Conservation (phyloP, 2,797 vertebrate genomes). For the Geotria australis region DNA sequence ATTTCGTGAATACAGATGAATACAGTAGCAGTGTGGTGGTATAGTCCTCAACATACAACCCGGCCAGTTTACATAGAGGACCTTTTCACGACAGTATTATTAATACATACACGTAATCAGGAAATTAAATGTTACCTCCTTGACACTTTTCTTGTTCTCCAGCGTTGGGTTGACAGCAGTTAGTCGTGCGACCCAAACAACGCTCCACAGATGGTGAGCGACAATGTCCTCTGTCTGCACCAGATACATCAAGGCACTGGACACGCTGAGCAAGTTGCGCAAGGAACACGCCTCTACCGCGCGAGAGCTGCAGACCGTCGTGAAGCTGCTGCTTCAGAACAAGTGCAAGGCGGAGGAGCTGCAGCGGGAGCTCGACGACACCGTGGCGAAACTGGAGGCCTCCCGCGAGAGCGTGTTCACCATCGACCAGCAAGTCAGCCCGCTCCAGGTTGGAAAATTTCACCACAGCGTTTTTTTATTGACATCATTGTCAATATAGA, state of each 20-base stretch:
- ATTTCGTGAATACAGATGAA: too few species aligned
- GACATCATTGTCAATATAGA: neutral
- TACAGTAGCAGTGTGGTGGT: too few species aligned
- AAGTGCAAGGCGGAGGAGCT: constrained; percentile 80
- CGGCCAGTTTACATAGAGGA: too few species aligned
- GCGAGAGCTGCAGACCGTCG: constrained; percentile 42
- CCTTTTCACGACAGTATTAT: too few species aligned
- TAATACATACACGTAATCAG: too few species aligned
- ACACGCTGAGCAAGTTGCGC: constrained; percentile 50
- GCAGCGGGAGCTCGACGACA: constrained; percentile 23
- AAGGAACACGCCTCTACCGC: constrained; percentile 29
- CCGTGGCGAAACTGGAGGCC: constrained; percentile 41
- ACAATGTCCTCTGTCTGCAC: neutral
- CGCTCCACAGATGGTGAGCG: too few species aligned
- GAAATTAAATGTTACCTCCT: too few species aligned
- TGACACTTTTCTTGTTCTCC: too few species aligned
- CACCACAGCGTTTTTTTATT: neutral
- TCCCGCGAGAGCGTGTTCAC: constrained; percentile 47
- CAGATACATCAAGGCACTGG: constrained; percentile 89
- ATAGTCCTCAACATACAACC: too few species aligned
- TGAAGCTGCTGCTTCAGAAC: constrained; percentile 65
- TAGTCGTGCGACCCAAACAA: too few species aligned
- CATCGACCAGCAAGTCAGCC: constrained; percentile 46
- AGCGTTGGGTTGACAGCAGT: too few species aligned
- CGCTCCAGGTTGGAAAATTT: constrained; percentile 37